Evolutionary conservation across 2,113 vertebrate species (phyloP).

Genomic region (Ctenomys sociabilis): DNA sequence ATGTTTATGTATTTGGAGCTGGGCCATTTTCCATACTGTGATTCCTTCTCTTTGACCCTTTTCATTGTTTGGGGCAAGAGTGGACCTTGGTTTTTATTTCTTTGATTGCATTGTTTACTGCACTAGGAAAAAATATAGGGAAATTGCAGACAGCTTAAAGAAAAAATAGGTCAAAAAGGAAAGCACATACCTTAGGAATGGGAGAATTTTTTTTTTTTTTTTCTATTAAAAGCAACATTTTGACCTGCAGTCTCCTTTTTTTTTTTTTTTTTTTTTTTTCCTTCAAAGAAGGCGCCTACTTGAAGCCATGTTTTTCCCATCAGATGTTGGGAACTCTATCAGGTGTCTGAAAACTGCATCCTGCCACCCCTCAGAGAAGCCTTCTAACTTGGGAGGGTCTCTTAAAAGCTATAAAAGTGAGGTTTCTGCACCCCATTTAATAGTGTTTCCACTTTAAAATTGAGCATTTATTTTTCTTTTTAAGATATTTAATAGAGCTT

Average conservation of each 20-base stretch:
- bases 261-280: background rate
- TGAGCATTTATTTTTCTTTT: constrained; percentile 63
- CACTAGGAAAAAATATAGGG: constrained; percentile 65
- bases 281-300: constrained; percentile 4
- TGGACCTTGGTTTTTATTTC: constrained; percentile 67
- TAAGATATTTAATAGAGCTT: constrained; percentile 30
- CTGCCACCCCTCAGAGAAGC: background rate
- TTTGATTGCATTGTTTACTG: constrained; percentile 73
- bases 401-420: constrained; percentile 41
- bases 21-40: constrained; percentile 67
- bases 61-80: constrained; percentile 71
- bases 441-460: constrained; percentile 68
- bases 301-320: constrained; percentile 58
- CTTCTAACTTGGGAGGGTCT: constrained; percentile 6
- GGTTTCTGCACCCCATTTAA: constrained; percentile 40
- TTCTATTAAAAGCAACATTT: constrained; percentile 77
- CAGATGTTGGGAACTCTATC: constrained; percentile 16
- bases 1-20: constrained; percentile 65
- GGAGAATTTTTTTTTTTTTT: constrained; percentile 63
- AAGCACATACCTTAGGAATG: constrained; percentile 68
- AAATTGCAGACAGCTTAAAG: constrained; percentile 57
- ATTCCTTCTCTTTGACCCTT: constrained; percentile 70
- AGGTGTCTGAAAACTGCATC: background rate
- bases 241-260: constrained; percentile 65
- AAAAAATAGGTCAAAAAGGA: constrained; percentile 70